Percentiles rank a stretch among this genome's conserved stretches.
Evolutionary conservation across 2,113 vertebrate genomes (phyloP).

Genomic region (Entosphenus tridentatus): DNA sequence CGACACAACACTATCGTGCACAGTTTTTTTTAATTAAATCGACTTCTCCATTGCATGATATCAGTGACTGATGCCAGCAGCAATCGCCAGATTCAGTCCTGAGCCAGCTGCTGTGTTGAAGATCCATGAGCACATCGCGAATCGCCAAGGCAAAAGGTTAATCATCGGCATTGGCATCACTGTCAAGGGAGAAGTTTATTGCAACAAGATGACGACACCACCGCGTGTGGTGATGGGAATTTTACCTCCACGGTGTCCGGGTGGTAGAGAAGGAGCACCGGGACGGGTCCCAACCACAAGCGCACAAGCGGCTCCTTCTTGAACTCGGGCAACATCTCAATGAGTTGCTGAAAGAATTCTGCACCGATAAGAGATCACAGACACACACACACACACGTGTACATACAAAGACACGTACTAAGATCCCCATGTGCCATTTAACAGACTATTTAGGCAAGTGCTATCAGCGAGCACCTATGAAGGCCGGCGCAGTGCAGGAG

Average conservation of each 20-base stretch:
- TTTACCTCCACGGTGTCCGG: conserved; percentile 54
- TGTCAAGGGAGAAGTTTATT: not conserved
- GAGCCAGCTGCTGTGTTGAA: not conserved
- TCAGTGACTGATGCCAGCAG: too few relatives aligned
- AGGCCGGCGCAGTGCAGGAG: not conserved
- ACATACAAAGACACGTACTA: not conserved
- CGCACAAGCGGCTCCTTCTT: conserved; percentile 29
- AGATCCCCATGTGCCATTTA: not conserved
- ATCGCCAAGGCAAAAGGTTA: not conserved
- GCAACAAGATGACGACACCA: not conserved
- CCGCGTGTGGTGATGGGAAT: too few relatives aligned
- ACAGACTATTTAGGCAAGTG: not conserved
- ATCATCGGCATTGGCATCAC: not conserved
- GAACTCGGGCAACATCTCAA: conserved; percentile 13
- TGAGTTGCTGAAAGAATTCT: conserved; percentile 61
- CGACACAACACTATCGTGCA: too few relatives aligned
- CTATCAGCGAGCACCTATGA: not conserved
- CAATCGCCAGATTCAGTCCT: too few relatives aligned
- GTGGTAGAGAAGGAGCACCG: conserved; percentile 35
- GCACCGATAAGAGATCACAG: not conserved
- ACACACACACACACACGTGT: not conserved
- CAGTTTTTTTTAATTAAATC: too few relatives aligned
- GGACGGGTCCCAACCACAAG: conserved; percentile 52
- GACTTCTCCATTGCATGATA: too few relatives aligned
- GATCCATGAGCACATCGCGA: not conserved